Base-by-base conservation (phyloP, 2,113 vertebrate genomes). In the Festucalex cinctus region DNA sequence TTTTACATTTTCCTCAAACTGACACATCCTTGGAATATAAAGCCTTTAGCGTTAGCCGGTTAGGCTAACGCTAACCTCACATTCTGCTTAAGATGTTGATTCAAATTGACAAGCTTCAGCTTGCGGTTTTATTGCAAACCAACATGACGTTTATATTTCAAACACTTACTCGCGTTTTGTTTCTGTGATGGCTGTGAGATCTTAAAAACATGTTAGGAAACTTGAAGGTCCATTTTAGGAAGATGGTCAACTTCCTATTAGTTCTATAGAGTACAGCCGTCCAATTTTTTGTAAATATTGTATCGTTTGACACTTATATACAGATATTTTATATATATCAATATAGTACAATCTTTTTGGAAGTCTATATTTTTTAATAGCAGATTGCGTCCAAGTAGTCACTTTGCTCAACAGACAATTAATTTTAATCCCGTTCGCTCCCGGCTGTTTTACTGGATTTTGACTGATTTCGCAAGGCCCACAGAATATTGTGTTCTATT, bases 1-100 rank as follows among this genome's bases (percentile, higher is more conserved):
- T 73, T 82, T 79, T 48, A 69, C 65, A 76, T 73, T 82, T 79
- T 53, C 70, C 65, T 66, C 35, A 62, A 74, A 63, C 76, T 79
- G 81, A 76, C 75, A 72, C 65, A 64, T 71, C 13, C 51, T 67
- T 82, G 71, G 75, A 82, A 77, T 71, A 77, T 71, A 57, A 1
- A 57, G 66, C 72, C 51, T 49, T 46, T n/a, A n/a, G n/a, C n/a
- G n/a, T 54, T 67, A 51, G 66, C 59, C 17, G 70, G 78, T 79
- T 83, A n/a, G n/a, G n/a, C n/a, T n/a, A n/a, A n/a, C n/a, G n/a
- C n/a, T n/a, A 76, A 84, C 81, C 76, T 83, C 72, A 81, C 74
- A 77, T 77, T 78, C 73, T 76, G 63, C 76, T 79, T 43, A 59
- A 65, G 63, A 51, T 69, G 8, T 49, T 73, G 71, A 85, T 77